Percentiles rank a stretch among this genome's conserved stretches.
phyloP scores from a whole-genome alignment of 2,888 invertebrate genomes.

The Pollenia amentaria region DNA sequence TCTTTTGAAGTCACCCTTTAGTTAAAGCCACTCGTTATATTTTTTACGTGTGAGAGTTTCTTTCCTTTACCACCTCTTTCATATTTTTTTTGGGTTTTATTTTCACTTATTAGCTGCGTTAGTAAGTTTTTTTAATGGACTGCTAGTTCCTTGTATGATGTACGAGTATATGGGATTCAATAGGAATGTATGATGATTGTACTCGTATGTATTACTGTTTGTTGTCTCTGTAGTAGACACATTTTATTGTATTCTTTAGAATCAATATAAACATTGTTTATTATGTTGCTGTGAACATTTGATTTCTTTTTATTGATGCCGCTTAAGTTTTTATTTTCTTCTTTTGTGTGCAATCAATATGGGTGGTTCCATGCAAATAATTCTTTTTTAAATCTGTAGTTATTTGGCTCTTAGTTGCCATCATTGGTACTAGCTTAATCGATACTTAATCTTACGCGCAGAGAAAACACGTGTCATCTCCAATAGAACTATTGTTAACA shows the following conservation, averaged over 20 bases:
- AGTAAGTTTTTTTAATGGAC: conserved; percentile 32
- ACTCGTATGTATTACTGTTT: conserved; percentile 37
- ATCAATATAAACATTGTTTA: conserved; percentile 64
- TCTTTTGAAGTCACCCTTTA: not conserved
- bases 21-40: not conserved
- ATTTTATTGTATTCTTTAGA: conserved; percentile 48
- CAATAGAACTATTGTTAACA: no score
- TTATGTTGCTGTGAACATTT: conserved; percentile 45
- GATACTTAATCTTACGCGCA: no score
- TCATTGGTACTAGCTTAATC: no score
- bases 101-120: conserved; percentile 54
- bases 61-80: conserved; percentile 27
- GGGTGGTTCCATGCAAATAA: conserved; percentile 32
- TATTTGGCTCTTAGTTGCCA: no score
- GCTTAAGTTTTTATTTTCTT: conserved; percentile 29
- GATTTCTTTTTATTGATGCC: conserved; percentile 67
- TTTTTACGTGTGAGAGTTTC: conserved; percentile 23
- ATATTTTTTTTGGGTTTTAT: conserved; percentile 11
- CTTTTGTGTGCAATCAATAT: conserved; percentile 37
- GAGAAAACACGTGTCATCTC: no score
- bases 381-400: not conserved
- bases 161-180: conserved; percentile 38
- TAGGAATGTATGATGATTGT: conserved; percentile 45
- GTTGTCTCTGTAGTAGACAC: conserved; percentile 56
- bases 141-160: conserved; percentile 31